phyloP scores from a whole-genome alignment of 2,113 vertebrate species.

The Mormyrus iriodes region DNA sequence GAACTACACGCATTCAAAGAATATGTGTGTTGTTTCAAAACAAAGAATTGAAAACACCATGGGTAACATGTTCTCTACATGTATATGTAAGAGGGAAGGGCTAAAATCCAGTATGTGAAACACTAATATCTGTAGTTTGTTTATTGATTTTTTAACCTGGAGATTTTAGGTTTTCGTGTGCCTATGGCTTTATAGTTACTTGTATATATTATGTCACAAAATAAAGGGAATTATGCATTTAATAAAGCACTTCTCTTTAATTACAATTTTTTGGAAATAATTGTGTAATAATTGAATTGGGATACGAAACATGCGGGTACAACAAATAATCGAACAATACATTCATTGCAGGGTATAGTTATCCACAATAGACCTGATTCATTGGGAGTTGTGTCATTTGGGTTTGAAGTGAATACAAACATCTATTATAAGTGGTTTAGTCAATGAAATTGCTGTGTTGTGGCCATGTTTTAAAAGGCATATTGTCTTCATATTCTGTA shows the following conservation, averaged over 20 bases:
- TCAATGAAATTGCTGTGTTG: neutral
- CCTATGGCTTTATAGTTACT: slow-evolving; percentile 57
- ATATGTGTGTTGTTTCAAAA: neutral
- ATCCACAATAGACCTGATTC: neutral
- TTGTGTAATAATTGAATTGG: neutral
- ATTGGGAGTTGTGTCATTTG: neutral
- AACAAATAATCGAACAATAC: neutral
- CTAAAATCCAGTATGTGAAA: slow-evolving; percentile 12
- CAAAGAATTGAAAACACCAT: slow-evolving; percentile 2
- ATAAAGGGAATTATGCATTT: slow-evolving; percentile 50
- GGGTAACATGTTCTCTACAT: slow-evolving; percentile 2
- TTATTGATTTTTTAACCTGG: slow-evolving; percentile 29
- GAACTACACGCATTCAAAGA: neutral
- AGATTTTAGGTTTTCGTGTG: slow-evolving; percentile 50
- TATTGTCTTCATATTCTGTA: neutral
- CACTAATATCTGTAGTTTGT: neutral
- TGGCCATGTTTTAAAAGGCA: neutral
- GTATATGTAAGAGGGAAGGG: slow-evolving; percentile 7
- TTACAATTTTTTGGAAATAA: neutral
- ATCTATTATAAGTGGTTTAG: neutral
- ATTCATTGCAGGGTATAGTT: neutral
- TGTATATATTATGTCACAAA: slow-evolving; percentile 43
- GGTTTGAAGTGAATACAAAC: neutral
- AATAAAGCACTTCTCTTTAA: slow-evolving; percentile 15
- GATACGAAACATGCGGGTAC: neutral